Evolutionary conservation across 1,140 invertebrate species (phyloP), one percentile per base, ranked within the genome.

Genomic region (Hermetia illucens): DNA sequence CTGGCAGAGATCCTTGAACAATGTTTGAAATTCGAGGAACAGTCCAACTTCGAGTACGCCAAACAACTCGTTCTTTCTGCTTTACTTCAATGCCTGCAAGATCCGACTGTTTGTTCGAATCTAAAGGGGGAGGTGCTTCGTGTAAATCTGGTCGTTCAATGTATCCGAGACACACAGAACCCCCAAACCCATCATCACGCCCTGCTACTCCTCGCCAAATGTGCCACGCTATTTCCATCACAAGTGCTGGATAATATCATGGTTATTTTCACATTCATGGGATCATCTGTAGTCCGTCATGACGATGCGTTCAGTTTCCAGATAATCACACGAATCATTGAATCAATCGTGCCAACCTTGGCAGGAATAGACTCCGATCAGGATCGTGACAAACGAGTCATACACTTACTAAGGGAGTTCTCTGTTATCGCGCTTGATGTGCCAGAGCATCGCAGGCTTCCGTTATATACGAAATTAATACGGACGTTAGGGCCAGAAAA

Each of bases 181-280:
- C 88, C 89, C 3, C 89, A 94, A 62, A 95, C 90, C 1, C 90
- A 94, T 53, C 83, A 92, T 52, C 85, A 93, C 48, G 87, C 89
- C 1, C 60, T 95, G 17, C 65, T 90, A 18, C 63, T 94, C 1
- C 61, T 95, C 0, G 78, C 82, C 1, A 70, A 83, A 35, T 73
- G 78, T 27, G 83, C 86, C 4, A 68, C 68, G 34, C 66, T 86
- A 44, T 68, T 81, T 36, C 82, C 88, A 0, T 77, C 86, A 34
- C 74, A 82, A 59, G 84, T 95, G 4, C 58, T 96, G 9, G 79
- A 89, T 51, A 86, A 91, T 49, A 81, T 93, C 1, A 92, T 95
- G 75, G 79, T 86, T 19, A 86, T 97, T 44, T 96, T 96, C 54
- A 94, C 90, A 0, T 96, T 94, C 50, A 90, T 97, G 72, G 91